These are phyloP conservation scores for Nesidiocoris tenuis DNA, from an alignment of 2,888 invertebrate species.

Conservation along the genomic window DNA sequence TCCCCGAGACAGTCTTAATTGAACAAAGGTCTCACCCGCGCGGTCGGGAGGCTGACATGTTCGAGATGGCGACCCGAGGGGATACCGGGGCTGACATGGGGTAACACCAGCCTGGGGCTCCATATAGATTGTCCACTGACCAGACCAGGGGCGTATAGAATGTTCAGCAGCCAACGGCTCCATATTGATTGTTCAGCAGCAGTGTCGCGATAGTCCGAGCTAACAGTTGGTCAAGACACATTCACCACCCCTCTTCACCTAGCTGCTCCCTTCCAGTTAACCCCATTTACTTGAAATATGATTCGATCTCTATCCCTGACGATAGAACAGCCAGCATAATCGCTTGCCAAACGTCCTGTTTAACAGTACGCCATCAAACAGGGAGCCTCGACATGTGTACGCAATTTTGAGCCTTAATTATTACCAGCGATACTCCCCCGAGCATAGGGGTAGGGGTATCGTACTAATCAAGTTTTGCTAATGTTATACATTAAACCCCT, in stretches of 20 bases:
- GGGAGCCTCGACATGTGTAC: background rate
- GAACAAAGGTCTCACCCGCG: slow-evolving; percentile 20
- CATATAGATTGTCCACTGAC: slow-evolving; percentile 19
- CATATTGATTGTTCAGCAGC: slow-evolving; percentile 17
- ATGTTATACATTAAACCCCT: no score
- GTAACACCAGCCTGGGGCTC: background rate
- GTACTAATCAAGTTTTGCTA: no score
- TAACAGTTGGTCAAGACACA: slow-evolving; percentile 32
- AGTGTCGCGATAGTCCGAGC: background rate
- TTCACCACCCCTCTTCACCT: background rate
- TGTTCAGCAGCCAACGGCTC: background rate
- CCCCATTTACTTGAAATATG: slow-evolving; percentile 18
- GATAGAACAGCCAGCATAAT: background rate
- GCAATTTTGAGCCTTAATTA: no score
- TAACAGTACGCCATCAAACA: background rate
- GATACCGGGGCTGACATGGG: background rate
- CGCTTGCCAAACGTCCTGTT: background rate
- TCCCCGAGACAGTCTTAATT: slow-evolving; percentile 19
- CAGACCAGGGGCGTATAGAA: no score
- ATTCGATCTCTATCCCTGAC: slow-evolving; percentile 6
- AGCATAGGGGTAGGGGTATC: no score
- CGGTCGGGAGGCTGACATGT: slow-evolving; percentile 1
- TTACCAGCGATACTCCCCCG: no score
- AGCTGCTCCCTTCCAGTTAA: background rate
- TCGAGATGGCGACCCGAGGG: background rate